A percentile compares a stretch with the other conserved stretches of the same genome.
These are phyloP conservation scores for Cylas formicarius DNA, from an alignment of 1,140 invertebrate genomes.

Conservation along the genomic window DNA sequence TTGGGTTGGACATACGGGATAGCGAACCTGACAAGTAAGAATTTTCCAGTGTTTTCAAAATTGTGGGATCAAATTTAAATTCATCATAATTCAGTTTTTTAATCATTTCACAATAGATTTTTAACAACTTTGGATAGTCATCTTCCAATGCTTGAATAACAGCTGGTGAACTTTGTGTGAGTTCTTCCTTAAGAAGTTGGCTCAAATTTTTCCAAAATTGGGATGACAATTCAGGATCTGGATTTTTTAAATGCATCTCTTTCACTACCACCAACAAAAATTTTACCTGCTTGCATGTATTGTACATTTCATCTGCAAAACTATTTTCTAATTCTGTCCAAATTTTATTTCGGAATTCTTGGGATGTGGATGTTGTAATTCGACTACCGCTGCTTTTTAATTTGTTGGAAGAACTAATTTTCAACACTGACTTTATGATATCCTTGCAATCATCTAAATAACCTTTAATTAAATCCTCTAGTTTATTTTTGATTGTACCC, in stretches of 20 bases:
- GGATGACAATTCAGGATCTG: slow-evolving; percentile 45
- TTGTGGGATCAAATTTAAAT: slow-evolving; percentile 45
- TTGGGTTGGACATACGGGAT: slow-evolving; percentile 74
- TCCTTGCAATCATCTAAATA: slow-evolving; percentile 50
- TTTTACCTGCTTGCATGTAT: slow-evolving; percentile 58
- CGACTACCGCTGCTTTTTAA: slow-evolving; percentile 57
- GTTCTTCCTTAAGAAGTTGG: slow-evolving; percentile 45
- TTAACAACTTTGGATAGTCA: slow-evolving; percentile 80
- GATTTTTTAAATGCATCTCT: slow-evolving; percentile 47
- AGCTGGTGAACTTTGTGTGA: slow-evolving; percentile 54
- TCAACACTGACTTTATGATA: slow-evolving; percentile 52
- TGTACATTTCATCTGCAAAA: slow-evolving; percentile 63
- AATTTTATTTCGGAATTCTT: slow-evolving; percentile 63
- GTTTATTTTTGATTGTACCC: slow-evolving; percentile 49
- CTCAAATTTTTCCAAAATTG: slow-evolving; percentile 48
- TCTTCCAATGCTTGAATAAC: slow-evolving; percentile 82
- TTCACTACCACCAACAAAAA: slow-evolving; percentile 49
- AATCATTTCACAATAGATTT: slow-evolving; percentile 50
- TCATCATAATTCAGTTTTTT: slow-evolving; percentile 48
- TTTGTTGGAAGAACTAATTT: slow-evolving; percentile 42
- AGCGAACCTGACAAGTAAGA: slow-evolving; percentile 80
- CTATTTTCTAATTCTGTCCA: slow-evolving; percentile 75
- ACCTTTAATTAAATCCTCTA: slow-evolving; percentile 50
- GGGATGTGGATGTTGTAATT: slow-evolving; percentile 59
- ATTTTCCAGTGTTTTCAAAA: slow-evolving; percentile 72